A percentile compares a stretch with the other conserved stretches of the same genome.
Conservation (phyloP, 1,140 invertebrate genomes). For the Pogonus chalceus region DNA sequence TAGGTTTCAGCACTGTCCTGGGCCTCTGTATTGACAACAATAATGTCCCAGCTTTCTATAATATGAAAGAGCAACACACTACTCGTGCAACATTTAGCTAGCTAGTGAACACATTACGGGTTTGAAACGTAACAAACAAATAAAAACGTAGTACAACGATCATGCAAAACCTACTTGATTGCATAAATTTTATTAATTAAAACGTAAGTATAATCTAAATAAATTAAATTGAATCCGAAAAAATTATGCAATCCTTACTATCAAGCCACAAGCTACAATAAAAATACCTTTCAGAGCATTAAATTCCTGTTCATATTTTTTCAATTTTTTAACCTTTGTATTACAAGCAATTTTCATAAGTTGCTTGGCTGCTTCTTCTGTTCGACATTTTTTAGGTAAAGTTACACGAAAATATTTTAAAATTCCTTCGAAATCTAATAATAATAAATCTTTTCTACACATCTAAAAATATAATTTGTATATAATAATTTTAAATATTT, state of each 20-base stretch:
- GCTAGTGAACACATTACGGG: neutral
- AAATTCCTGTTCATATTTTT: slow-evolving; percentile 95
- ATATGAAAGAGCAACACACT: slow-evolving; percentile 18
- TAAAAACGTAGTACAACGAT: neutral
- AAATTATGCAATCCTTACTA: no score
- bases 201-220: no score
- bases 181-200: neutral
- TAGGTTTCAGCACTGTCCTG: slow-evolving; percentile 72
- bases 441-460: slow-evolving; percentile 86
- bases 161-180: neutral
- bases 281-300: slow-evolving; percentile 60
- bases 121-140: no score
- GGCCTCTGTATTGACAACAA: slow-evolving; percentile 42
- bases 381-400: slow-evolving; percentile 90
- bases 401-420: slow-evolving; percentile 90
- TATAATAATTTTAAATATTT: slow-evolving; percentile 10
- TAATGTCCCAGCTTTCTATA: slow-evolving; percentile 35
- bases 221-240: no score
- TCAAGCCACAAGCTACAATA: no score
- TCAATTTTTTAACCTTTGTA: slow-evolving; percentile 87
- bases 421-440: slow-evolving; percentile 94
- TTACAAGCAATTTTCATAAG: slow-evolving; percentile 84
- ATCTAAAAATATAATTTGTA: slow-evolving; percentile 41
- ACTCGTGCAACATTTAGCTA: neutral
- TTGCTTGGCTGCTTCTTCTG: slow-evolving; percentile 76